phyloP scores from a whole-genome alignment of 2,113 vertebrate species.

The Equus quagga region DNA sequence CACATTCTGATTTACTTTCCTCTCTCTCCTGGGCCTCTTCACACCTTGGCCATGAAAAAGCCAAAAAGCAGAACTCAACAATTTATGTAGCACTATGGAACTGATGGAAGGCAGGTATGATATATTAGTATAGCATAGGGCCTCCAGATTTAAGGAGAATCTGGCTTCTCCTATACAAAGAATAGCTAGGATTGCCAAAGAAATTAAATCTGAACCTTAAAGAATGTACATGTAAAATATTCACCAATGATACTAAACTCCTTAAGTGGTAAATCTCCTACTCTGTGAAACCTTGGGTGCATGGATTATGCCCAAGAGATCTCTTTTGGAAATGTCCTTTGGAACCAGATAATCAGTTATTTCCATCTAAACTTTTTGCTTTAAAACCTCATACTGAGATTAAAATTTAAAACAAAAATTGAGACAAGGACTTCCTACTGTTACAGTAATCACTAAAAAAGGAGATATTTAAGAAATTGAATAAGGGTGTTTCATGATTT shows the following conservation, averaged over 20 bases:
- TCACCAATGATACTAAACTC: conserved; percentile 60
- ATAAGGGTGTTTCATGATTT: conserved; percentile 70
- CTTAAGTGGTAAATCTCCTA: conserved; percentile 69
- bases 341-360: conserved; percentile 68
- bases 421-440: conserved; percentile 71
- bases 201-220: conserved; percentile 84
- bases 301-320: conserved; percentile 40
- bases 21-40: conserved; percentile 76
- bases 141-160: conserved; percentile 64
- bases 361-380: conserved; percentile 68
- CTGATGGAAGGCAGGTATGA: conserved; percentile 77
- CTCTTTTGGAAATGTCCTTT: conserved; percentile 63
- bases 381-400: conserved; percentile 70
- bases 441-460: conserved; percentile 70
- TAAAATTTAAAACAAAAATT: conserved; percentile 78
- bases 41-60: conserved; percentile 80
- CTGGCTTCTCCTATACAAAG: conserved; percentile 71
- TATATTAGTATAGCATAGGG: conserved; percentile 76
- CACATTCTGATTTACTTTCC: conserved; percentile 71
- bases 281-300: conserved; percentile 41
- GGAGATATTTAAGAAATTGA: conserved; percentile 70
- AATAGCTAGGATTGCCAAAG: conserved; percentile 82
- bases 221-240: conserved; percentile 66
- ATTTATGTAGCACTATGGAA: conserved; percentile 83
- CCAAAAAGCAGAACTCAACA: conserved; percentile 67